phyloP scores from a whole-genome alignment of 2,888 invertebrate species.

The Camponotus fellah region DNA sequence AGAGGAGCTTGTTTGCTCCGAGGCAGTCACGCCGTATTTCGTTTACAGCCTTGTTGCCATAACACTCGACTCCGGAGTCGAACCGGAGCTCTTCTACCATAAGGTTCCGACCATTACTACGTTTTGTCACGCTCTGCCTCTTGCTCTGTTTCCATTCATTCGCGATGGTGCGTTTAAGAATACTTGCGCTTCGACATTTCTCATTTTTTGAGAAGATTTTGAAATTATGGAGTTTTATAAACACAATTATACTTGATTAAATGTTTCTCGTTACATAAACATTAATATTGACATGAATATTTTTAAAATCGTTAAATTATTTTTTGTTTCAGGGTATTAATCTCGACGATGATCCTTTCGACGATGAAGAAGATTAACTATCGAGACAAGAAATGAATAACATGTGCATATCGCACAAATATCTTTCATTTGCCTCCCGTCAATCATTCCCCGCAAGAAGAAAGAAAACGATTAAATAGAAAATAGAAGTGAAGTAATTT shows the following conservation, averaged over 20 bases:
- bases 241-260: background rate
- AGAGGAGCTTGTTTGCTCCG: slow-evolving; percentile 77
- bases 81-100: slow-evolving; percentile 38
- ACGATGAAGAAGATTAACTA: slow-evolving; percentile 86
- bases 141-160: slow-evolving; percentile 49
- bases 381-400: slow-evolving; percentile 45
- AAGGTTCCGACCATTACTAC: slow-evolving; percentile 55
- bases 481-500: slow-evolving; percentile 47
- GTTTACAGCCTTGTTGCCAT: slow-evolving; percentile 83
- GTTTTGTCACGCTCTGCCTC: slow-evolving; percentile 60
- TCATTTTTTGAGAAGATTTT: slow-evolving; percentile 32
- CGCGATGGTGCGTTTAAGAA: slow-evolving; percentile 40
- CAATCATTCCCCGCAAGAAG: slow-evolving; percentile 70
- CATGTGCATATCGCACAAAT: slow-evolving; percentile 30
- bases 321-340: slow-evolving; percentile 89
- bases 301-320: slow-evolving; percentile 5
- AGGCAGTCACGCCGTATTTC: slow-evolving; percentile 82
- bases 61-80: slow-evolving; percentile 73
- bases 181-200: slow-evolving; percentile 51
- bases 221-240: background rate
- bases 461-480: slow-evolving; percentile 16
- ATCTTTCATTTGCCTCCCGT: slow-evolving; percentile 64
- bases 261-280: background rate
- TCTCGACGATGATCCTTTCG: slow-evolving; percentile 91
- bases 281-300: background rate